Evolutionary conservation across 2,888 invertebrate genomes (phyloP).

Genomic region (Nymphalis urticae): DNA sequence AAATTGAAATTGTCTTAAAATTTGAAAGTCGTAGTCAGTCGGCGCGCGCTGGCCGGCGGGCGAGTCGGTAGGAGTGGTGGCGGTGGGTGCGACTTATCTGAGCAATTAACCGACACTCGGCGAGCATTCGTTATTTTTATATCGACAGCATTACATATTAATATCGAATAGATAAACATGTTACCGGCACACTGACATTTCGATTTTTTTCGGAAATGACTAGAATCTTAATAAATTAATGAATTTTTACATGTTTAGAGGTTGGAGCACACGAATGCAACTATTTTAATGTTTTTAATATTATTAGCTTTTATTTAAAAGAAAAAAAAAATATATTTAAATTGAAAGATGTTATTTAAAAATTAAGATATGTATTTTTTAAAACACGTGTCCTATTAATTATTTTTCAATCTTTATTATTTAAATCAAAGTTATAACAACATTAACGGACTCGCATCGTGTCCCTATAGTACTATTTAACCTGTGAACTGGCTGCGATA

Average conservation of each 20-base stretch:
- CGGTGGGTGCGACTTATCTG: not conserved
- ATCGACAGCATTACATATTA: conserved; percentile 10
- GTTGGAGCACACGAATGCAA: not conserved
- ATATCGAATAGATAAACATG: not conserved
- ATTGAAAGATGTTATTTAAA: too few relatives aligned
- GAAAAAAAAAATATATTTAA: too few relatives aligned
- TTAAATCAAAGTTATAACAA: too few relatives aligned
- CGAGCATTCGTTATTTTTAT: conserved; percentile 3
- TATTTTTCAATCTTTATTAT: too few relatives aligned
- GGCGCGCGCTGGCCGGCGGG: not conserved
- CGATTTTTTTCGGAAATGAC: not conserved
- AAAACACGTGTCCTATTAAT: too few relatives aligned
- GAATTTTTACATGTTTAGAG: not conserved
- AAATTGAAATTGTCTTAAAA: conserved; percentile 1
- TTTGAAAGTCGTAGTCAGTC: conserved; percentile 4
- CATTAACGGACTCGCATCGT: too few relatives aligned
- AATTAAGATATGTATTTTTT: too few relatives aligned
- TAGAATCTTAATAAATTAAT: not conserved
- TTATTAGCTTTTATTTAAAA: too few relatives aligned
- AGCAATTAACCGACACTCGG: conserved; percentile 1
- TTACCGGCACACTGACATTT: not conserved
- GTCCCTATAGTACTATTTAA: too few relatives aligned
- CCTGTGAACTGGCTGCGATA: too few relatives aligned
- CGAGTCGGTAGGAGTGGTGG: not conserved
- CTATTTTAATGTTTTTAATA: not conserved